Percentiles rank a stretch among this genome's conserved stretches.
These are phyloP conservation scores for Scrobipalpa costella DNA, from an alignment of 2,888 invertebrate species.

Conservation along the genomic window DNA sequence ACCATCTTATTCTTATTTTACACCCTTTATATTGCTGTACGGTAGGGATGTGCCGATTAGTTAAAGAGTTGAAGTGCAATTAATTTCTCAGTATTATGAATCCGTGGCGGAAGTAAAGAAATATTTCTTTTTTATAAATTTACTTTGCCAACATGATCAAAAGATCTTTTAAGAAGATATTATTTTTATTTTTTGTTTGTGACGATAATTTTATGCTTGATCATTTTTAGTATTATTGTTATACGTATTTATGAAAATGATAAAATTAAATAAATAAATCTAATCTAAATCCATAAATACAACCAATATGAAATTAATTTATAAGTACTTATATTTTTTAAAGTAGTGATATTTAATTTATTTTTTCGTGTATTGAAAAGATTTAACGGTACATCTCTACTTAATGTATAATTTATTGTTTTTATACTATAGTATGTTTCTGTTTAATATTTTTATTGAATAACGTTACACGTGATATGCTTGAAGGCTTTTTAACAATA, in stretches of 20 bases:
- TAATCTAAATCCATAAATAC: too few species aligned
- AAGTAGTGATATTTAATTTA: background rate
- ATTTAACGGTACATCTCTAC: background rate
- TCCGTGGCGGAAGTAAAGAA: too few species aligned
- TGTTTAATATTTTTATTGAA: background rate
- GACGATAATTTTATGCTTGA: too few species aligned
- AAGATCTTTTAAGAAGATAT: too few species aligned
- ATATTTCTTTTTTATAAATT: too few species aligned
- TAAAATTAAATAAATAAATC: too few species aligned
- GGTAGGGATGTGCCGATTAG: background rate
- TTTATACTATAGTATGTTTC: background rate
- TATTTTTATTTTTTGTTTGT: too few species aligned
- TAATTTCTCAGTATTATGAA: too few species aligned
- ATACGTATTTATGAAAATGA: too few species aligned
- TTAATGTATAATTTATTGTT: background rate
- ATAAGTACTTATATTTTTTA: background rate
- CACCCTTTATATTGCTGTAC: background rate
- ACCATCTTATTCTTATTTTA: background rate
- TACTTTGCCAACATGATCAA: too few species aligned
- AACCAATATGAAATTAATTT: background rate
- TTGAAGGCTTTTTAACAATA: background rate
- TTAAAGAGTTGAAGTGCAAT: too few species aligned
- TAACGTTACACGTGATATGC: background rate
- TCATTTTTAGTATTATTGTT: too few species aligned
- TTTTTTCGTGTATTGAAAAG: background rate